Conservation (phyloP, 2,113 vertebrate species). For the Platycercus adscitus region DNA sequence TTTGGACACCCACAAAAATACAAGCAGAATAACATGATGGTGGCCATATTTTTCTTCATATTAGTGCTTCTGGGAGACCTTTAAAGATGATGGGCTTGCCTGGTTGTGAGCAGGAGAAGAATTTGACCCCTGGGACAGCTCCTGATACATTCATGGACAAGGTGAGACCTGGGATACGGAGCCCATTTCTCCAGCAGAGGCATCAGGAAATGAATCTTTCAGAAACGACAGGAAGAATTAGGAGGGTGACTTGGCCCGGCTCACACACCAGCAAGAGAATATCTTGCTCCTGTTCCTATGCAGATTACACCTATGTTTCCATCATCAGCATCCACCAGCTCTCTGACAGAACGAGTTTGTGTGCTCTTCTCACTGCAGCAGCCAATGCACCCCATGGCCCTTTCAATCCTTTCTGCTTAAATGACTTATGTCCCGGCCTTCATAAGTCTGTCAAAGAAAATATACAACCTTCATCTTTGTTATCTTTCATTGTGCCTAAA, state of each 20-base stretch:
- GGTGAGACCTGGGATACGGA: conserved; percentile 58
- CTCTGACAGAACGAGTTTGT: neutral
- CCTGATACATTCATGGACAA: conserved; percentile 47
- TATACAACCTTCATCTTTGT: conserved; percentile 68
- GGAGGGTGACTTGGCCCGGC: conserved; percentile 53
- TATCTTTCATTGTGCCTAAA: conserved; percentile 71
- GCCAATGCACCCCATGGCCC: neutral
- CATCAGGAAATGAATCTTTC: conserved; percentile 49
- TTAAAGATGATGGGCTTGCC: conserved; percentile 33
- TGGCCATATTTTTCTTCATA: neutral
- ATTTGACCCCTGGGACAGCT: conserved; percentile 44
- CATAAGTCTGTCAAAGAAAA: conserved; percentile 67
- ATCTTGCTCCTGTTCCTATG: conserved; percentile 9
- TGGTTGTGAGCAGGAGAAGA: conserved; percentile 45
- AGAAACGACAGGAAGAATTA: conserved; percentile 60
- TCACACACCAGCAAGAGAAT: conserved; percentile 1
- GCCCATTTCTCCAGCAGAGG: conserved; percentile 44
- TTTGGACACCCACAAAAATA: conserved; percentile 2
- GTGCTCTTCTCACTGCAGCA: neutral
- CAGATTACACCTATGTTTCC: conserved; percentile 7
- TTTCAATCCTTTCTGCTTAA: conserved; percentile 49
- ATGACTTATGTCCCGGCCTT: conserved; percentile 64
- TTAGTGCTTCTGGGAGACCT: neutral
- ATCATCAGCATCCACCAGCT: neutral
- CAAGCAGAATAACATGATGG: neutral